A percentile compares a stretch with the other conserved stretches of the same genome.
Conservation (phyloP, 2,113 vertebrate species). For the Tychaedon coryphoeus region DNA sequence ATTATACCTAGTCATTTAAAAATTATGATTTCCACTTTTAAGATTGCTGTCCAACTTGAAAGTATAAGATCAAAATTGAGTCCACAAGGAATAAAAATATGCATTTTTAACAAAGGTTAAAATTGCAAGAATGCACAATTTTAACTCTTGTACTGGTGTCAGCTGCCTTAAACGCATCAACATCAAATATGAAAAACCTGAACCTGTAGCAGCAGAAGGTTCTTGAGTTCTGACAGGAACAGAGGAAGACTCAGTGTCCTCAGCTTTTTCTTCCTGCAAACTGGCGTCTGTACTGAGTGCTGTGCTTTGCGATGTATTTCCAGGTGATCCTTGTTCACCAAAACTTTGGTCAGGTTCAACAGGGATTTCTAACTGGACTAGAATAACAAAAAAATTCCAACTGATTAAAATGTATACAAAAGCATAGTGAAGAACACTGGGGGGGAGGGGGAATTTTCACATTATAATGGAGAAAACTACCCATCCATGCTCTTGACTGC, state of each 20-base stretch:
- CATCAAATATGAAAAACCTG: conserved; percentile 20
- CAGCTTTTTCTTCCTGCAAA: conserved; percentile 69
- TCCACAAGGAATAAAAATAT: neutral
- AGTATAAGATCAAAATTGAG: neutral
- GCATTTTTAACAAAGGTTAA: fast-evolving
- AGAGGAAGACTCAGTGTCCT: conserved; percentile 36
- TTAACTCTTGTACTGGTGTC: neutral
- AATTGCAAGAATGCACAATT: neutral
- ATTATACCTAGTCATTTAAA: neutral
- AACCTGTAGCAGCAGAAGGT: conserved; percentile 70
- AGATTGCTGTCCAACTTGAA: neutral
- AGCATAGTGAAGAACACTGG: neutral
- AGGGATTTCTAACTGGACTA: conserved; percentile 65
- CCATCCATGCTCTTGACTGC: neutral
- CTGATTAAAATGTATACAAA: neutral
- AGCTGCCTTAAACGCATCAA: neutral
- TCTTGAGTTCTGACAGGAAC: conserved; percentile 55
- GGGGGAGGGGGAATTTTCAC: fast-evolving
- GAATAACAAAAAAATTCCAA: neutral
- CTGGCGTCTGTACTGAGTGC: conserved; percentile 27
- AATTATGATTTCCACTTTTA: neutral
- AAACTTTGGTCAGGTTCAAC: conserved; percentile 64
- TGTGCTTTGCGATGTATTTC: conserved; percentile 27
- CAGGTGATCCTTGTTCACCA: conserved; percentile 41
- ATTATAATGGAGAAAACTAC: neutral